These are phyloP conservation scores for Eumacrocentrus americanus DNA, from an alignment of 2,888 invertebrate genomes.

Conservation along the genomic window DNA sequence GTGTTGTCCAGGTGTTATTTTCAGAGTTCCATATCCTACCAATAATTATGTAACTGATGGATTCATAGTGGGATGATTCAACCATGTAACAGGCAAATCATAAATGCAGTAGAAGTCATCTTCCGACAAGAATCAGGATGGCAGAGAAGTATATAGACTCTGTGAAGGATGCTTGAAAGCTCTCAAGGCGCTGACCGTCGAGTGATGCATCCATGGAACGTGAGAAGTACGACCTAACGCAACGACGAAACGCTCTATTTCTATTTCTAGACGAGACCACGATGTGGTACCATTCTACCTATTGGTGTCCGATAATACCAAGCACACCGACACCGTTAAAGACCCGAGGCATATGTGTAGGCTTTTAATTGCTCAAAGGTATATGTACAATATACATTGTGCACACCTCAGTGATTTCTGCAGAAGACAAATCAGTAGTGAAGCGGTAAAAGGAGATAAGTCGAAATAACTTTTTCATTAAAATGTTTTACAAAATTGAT, in stretches of 20 bases:
- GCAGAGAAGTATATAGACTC: no score
- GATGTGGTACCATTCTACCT: conserved; percentile 52
- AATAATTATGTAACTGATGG: conserved; percentile 55
- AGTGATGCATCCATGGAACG: conserved; percentile 50
- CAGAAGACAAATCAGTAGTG: no score
- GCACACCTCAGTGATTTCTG: no score
- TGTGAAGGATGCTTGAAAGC: no score
- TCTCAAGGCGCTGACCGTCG: conserved; percentile 37
- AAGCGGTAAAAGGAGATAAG: no score
- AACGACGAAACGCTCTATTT: conserved; percentile 47
- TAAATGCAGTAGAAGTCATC: no score
- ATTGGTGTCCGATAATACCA: conserved; percentile 56
- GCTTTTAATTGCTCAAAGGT: conserved; percentile 21
- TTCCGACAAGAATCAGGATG: no score
- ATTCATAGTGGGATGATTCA: conserved; percentile 55
- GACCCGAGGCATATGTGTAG: conserved; percentile 28
- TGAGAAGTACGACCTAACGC: conserved; percentile 49
- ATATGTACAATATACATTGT: no score
- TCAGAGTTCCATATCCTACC: conserved; percentile 30
- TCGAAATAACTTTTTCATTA: no score
- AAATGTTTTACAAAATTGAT: no score
- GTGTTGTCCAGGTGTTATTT: not conserved
- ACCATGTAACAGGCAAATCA: conserved; percentile 30
- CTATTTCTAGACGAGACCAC: conserved; percentile 50
- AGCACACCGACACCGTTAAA: conserved; percentile 24